Conservation (phyloP, 1,140 invertebrate species). For the Pseudoatta argentina region DNA sequence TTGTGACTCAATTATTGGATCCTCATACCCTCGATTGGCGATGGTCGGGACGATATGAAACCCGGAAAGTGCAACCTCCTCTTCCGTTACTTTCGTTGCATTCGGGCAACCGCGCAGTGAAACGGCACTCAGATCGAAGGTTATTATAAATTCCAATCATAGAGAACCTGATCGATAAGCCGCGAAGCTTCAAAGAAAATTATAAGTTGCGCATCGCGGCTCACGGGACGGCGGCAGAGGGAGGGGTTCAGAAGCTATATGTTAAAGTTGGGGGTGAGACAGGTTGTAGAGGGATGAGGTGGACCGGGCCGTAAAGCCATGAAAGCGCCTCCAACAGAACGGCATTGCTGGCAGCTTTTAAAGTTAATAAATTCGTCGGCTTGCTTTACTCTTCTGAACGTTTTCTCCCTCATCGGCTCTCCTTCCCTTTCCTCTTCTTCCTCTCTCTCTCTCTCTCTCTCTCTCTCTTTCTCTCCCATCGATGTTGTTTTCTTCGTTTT, state of each 20-base stretch:
- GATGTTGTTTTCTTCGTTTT: conserved; percentile 65
- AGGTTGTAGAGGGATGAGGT: neutral
- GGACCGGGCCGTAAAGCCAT: conserved; percentile 74
- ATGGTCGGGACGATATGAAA: conserved; percentile 71
- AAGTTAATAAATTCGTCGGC: conserved; percentile 84
- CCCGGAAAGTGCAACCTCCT: conserved; percentile 59
- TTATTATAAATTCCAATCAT: conserved; percentile 82
- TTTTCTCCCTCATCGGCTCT: conserved; percentile 57
- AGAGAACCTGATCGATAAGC: conserved; percentile 79
- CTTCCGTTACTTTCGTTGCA: conserved; percentile 38
- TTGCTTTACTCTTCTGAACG: conserved; percentile 74
- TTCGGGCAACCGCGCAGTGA: conserved; percentile 59
- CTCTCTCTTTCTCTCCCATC: neutral
- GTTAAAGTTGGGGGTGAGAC: neutral
- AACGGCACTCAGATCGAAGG: conserved; percentile 75
- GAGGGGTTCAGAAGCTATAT: conserved; percentile 7
- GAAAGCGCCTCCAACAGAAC: conserved; percentile 78
- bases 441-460: neutral
- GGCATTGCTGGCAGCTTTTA: conserved; percentile 80
- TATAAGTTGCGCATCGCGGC: conserved; percentile 78
- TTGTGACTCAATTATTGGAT: conserved; percentile 77
- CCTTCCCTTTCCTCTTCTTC: neutral
- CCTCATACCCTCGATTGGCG: conserved; percentile 48
- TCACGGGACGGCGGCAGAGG: conserved; percentile 44
- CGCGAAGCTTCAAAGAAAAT: conserved; percentile 82